Evolutionary conservation across 2,888 invertebrate genomes (phyloP).

Genomic region (Drosophila bunnanda): DNA sequence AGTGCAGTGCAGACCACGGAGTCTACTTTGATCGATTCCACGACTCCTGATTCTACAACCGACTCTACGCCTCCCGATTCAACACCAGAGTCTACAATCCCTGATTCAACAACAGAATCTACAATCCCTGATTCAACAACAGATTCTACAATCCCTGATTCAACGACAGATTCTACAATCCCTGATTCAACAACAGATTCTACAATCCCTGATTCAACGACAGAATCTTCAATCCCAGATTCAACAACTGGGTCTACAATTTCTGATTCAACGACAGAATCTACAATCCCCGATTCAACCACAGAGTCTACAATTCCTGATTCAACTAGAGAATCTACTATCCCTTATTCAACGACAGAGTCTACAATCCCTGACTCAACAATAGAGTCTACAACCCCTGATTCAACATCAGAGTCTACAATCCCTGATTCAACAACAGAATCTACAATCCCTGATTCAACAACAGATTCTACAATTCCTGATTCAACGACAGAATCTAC

Average conservation of each 20-base stretch:
- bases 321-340: constrained; percentile 18
- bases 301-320: not conserved
- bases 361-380: not conserved
- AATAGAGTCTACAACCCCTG: not conserved
- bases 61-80: not conserved
- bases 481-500: not conserved
- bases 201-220: constrained; percentile 11
- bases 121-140: not conserved
- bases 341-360: not conserved
- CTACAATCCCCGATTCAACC: not conserved
- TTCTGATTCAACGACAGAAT: not conserved
- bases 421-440: not conserved
- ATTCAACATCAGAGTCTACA: not conserved
- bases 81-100: not conserved
- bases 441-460: not conserved
- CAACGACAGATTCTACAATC: constrained; percentile 1
- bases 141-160: not conserved
- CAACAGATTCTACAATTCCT: not conserved
- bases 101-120: not conserved
- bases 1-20: constrained; percentile 6
- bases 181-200: not conserved
- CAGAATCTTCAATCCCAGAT: not conserved
- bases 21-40: not conserved
- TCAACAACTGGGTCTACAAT: not conserved
- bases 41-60: not conserved